These are phyloP conservation scores for Gisinianus flammeolus DNA, from an alignment of 2,888 invertebrate species.

Conservation along the genomic window DNA sequence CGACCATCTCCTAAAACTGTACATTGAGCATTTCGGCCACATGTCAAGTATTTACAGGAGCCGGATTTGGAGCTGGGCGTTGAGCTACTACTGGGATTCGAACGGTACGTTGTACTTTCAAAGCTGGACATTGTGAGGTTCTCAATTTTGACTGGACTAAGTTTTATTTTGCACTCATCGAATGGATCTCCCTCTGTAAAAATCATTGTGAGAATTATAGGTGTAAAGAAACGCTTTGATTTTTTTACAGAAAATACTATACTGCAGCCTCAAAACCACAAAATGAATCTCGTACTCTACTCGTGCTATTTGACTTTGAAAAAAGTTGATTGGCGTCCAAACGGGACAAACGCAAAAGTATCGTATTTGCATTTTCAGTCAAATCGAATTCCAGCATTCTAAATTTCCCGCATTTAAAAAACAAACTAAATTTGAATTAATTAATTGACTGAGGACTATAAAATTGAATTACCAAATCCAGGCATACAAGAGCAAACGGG, in stretches of 20 bases:
- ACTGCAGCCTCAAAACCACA: no score
- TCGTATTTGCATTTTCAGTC: no score
- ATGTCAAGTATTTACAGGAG: constrained; percentile 12
- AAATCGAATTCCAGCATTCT: no score
- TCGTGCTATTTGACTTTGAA: no score
- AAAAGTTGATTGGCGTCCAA: no score
- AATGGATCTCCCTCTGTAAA: constrained; percentile 28
- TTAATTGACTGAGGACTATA: not conserved
- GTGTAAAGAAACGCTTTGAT: no score
- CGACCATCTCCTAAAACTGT: constrained; percentile 9
- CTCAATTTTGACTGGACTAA: not conserved
- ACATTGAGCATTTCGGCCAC: constrained; percentile 35
- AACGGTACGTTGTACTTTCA: not conserved
- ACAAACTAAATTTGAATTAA: no score
- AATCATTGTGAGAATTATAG: no score
- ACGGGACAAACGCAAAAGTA: no score
- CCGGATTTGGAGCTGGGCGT: not conserved
- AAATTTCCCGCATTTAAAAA: no score
- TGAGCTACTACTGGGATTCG: not conserved
- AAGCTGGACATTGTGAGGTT: not conserved
- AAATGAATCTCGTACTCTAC: no score
- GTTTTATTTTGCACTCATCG: constrained; percentile 15
- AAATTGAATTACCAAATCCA: not conserved
- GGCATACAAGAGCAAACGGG: constrained; percentile 45
- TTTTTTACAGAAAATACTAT: no score